Evolutionary conservation across 37 sponge, comb jelly and placozoan species (phyloP).

Genomic region (Beroe forskalii): DNA sequence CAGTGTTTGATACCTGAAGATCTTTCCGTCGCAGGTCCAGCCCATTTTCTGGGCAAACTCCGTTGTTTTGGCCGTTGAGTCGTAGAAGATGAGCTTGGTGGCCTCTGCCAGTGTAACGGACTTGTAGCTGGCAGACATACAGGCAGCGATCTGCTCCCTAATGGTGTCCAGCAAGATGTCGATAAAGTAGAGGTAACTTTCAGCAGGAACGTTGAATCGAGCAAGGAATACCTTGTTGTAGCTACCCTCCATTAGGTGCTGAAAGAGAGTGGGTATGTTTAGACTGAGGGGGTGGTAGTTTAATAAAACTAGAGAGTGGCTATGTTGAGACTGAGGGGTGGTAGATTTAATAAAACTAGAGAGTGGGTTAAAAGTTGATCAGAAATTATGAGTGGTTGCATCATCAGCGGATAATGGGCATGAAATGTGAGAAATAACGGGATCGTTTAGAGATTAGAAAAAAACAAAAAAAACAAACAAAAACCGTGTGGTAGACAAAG

Average conservation of each 20-base stretch:
- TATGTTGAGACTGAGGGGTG: too few species aligned
- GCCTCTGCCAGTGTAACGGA: constrained; percentile 70
- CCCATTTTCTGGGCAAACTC: constrained; percentile 68
- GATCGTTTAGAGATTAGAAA: neutral
- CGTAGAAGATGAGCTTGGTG: constrained; percentile 71
- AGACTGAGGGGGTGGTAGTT: too few species aligned
- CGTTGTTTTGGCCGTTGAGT: constrained; percentile 59
- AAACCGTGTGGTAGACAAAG: neutral
- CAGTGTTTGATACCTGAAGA: constrained; percentile 67
- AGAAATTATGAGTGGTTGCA: too few species aligned
- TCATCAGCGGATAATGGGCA: too few species aligned
- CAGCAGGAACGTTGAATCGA: constrained; percentile 85
- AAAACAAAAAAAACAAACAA: neutral
- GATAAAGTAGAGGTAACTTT: constrained; percentile 86
- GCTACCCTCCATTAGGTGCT: constrained; percentile 95
- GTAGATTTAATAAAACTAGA: too few species aligned
- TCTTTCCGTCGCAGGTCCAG: constrained; percentile 69
- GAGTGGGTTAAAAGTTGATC: too few species aligned
- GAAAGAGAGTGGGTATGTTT: too few species aligned
- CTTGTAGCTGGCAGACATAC: constrained; percentile 77
- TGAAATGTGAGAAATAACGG: neutral
- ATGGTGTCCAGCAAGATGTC: constrained; percentile 85
- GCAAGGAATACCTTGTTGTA: constrained; percentile 83
- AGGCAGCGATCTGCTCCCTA: constrained; percentile 87
- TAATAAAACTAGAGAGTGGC: too few species aligned